These are phyloP conservation scores for Apantesis nais DNA, from an alignment of 2,888 invertebrate genomes.

Conservation along the genomic window DNA sequence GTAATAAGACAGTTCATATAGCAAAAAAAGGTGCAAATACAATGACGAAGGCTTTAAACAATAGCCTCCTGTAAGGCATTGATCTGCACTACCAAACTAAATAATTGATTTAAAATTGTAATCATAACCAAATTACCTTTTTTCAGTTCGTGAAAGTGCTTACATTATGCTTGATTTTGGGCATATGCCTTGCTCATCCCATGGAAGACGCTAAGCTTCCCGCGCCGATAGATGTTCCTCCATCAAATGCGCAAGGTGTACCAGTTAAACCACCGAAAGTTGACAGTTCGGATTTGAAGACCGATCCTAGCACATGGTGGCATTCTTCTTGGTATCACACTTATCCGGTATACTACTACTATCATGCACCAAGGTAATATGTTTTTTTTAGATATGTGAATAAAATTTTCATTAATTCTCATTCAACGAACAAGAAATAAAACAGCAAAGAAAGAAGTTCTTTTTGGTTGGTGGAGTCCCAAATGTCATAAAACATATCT, in stretches of 20 bases:
- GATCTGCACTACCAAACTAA: not conserved
- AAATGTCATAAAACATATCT: no score
- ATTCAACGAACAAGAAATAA: not conserved
- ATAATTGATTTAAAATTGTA: not conserved
- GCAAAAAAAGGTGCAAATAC: not conserved
- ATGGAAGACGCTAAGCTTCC: conserved; percentile 16
- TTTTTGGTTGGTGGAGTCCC: no score
- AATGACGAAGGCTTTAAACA: not conserved
- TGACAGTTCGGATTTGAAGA: conserved; percentile 29
- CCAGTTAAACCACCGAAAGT: conserved; percentile 7
- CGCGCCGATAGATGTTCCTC: not conserved
- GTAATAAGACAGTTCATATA: no score
- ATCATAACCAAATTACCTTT: not conserved
- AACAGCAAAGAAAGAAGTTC: no score
- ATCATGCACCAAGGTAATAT: conserved; percentile 9
- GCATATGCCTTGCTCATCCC: conserved; percentile 28
- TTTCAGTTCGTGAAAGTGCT: conserved; percentile 29
- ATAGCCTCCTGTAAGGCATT: not conserved
- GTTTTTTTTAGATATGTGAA: not conserved
- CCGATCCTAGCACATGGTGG: conserved; percentile 35
- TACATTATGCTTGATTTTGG: conserved; percentile 26
- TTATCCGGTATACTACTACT: conserved; percentile 22
- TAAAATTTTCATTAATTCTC: not conserved
- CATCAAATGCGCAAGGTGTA: conserved; percentile 3
- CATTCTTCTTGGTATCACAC: conserved; percentile 19